Base-by-base conservation (phyloP, 2,888 invertebrate species). In the Cylloceria caligata region DNA sequence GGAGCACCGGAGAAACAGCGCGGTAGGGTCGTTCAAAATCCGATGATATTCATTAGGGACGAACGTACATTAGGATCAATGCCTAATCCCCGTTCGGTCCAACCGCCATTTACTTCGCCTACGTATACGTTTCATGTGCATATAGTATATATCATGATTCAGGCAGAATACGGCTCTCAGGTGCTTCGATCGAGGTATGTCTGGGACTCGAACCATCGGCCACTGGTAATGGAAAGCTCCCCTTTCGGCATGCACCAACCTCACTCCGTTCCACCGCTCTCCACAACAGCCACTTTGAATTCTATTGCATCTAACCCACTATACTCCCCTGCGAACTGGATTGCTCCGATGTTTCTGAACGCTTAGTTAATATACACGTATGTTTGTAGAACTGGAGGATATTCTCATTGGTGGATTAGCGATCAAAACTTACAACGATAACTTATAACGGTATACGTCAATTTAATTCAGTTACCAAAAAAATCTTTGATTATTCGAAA, bases 141-240 rank as follows among this genome's bases (percentile, higher is more conserved):
- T 57, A 52, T 34, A 67, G 60, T 81, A 74, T 73, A 42, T 52
- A 72, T 64, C 30, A 67, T 47, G 62, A 78, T 77, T 78, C 62
- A 67, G 74, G 81, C 45, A 62, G 60, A 79, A 75, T 79, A 75
- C 62, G 60, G 71, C 67, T 39, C 67, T 75, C 75, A 75, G 79
- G 75, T 75, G 75, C 65, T 71, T 65, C 79, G 47, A 83, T 77
- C 80, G 67, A 83, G 78, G 74, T 84, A 68, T 72, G 77, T 65
- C 52, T 49, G 65, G 79, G 75, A 75, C 79, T 71, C 75, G 75
- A 57, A 75, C 80, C 82, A 62, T 64, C 55, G 72, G 75, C 52
- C 64, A 77, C 80, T 80, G 57, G 83, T 85, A 87, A 88, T 86
- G 84, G 84, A 85, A 87, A 86, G 86, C 85, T 72, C 27, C 72